A percentile compares a stretch with the other conserved stretches of the same genome.
Evolutionary conservation across 53 echinoderm and acorn worm species (phyloP).

Genomic region (Zoroaster sp.): DNA sequence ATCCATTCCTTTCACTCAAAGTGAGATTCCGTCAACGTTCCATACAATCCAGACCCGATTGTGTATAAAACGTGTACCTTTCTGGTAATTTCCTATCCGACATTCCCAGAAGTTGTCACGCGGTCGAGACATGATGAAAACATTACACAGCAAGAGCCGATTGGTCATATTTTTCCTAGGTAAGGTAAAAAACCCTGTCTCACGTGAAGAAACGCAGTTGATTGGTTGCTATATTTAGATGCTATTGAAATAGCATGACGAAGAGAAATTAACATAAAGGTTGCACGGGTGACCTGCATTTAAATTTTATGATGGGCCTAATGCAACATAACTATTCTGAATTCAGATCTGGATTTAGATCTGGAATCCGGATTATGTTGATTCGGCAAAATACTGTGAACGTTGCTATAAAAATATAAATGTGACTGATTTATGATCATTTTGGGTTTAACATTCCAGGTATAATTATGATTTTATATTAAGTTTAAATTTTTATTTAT

Average conservation of each 20-base stretch:
- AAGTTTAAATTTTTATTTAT: too few relatives aligned
- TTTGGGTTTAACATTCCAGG: too few relatives aligned
- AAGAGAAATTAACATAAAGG: background rate
- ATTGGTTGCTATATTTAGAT: slow-evolving; percentile 43
- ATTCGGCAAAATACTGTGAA: background rate
- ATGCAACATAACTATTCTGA: too few relatives aligned
- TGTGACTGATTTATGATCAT: too few relatives aligned
- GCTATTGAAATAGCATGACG: slow-evolving; percentile 15
- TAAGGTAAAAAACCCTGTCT: background rate
- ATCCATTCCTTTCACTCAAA: slow-evolving; percentile 25
- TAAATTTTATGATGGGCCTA: background rate
- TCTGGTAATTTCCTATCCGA: background rate
- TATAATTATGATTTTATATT: too few relatives aligned
- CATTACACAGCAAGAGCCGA: slow-evolving; percentile 5
- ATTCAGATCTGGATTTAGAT: too few relatives aligned
- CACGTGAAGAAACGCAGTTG: slow-evolving; percentile 7
- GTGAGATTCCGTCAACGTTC: too few relatives aligned
- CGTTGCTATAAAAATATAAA: background rate
- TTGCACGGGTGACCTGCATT: background rate
- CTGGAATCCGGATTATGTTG: too few relatives aligned
- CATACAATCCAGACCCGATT: background rate
- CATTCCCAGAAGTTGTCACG: slow-evolving; percentile 27
- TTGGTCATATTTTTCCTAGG: slow-evolving; percentile 16
- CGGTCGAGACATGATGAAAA: slow-evolving; percentile 41
- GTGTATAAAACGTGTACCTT: background rate